Evolutionary conservation across 2,113 vertebrate species (phyloP).

Genomic region (Cavia aperea): DNA sequence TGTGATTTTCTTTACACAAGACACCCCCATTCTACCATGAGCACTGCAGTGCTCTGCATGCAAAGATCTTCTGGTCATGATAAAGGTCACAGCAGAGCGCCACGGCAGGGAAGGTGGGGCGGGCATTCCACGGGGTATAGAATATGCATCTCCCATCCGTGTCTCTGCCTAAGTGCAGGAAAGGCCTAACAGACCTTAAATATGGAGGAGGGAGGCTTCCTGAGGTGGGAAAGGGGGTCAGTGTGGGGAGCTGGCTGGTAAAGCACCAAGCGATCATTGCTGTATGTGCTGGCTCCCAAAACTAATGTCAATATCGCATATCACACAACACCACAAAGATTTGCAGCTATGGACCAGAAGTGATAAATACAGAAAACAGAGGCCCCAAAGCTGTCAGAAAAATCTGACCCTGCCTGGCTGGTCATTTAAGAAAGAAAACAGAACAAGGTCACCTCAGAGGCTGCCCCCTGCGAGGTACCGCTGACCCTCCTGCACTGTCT

Average conservation of each 20-base stretch:
- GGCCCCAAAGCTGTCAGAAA: background rate
- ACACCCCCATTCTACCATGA: no score
- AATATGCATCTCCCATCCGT: background rate
- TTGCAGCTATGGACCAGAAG: background rate
- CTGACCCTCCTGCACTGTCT: background rate
- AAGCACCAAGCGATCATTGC: background rate
- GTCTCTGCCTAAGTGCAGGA: background rate
- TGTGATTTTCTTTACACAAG: background rate
- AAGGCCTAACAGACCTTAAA: no score
- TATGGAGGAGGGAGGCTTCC: no score
- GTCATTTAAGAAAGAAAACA: conserved; percentile 37
- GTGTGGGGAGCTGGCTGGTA: background rate
- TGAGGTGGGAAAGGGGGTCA: no score
- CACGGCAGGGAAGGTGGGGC: no score
- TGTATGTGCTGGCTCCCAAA: background rate
- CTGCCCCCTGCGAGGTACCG: background rate
- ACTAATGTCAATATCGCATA: background rate
- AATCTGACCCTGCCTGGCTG: background rate
- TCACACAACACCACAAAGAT: background rate
- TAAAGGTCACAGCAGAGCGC: no score
- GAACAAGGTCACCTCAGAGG: background rate
- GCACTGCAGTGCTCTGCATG: no score
- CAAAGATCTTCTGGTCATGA: no score
- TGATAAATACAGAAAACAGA: background rate
- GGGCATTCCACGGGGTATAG: no score